phyloP scores from a whole-genome alignment of 2,113 vertebrate genomes.

The Trogon surrucura region DNA sequence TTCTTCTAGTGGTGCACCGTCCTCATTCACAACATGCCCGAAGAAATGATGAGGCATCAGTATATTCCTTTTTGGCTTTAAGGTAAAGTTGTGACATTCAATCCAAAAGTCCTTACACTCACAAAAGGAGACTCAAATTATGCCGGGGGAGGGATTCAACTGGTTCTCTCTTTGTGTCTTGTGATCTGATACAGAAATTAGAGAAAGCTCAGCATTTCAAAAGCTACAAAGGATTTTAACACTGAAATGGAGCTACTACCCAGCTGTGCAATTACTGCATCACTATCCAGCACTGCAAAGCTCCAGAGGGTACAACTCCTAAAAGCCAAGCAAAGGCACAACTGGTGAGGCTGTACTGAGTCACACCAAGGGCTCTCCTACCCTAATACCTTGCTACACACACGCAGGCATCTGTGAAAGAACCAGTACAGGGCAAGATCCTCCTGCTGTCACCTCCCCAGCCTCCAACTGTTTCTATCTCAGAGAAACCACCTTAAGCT shows the following conservation, averaged over 20 bases:
- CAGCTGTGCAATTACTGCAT: neutral
- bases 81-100: neutral
- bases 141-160: neutral
- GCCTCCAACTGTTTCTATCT: neutral
- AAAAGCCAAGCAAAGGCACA: neutral
- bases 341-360: neutral
- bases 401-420: neutral
- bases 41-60: neutral
- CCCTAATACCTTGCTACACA: neutral
- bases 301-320: neutral
- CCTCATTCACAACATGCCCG: neutral
- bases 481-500: too few species aligned
- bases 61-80: neutral
- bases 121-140: neutral
- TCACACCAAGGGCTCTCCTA: neutral
- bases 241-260: neutral
- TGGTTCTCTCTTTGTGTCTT: neutral
- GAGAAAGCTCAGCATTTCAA: neutral
- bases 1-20: neutral
- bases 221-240: neutral
- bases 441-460: neutral
- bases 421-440: neutral
- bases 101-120: neutral
- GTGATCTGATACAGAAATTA: neutral
- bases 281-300: neutral